Evolutionary conservation across 2,113 vertebrate species (phyloP), one percentile per base, ranked within the genome.

Genomic region (Brachyistius frenatus): DNA sequence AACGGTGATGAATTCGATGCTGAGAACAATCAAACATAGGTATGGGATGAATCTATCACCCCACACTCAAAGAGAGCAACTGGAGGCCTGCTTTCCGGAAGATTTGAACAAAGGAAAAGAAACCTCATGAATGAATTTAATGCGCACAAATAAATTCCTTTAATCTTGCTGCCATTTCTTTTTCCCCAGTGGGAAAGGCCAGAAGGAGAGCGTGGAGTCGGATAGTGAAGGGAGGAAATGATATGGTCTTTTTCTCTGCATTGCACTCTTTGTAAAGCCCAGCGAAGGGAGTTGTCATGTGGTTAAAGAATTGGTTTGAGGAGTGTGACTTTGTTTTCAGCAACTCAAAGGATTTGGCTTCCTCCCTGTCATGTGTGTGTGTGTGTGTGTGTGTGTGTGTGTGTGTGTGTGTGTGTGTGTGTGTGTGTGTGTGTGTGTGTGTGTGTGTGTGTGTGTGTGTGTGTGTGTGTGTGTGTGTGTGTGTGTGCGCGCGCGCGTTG

Each of bases 1-100:
- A 88, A 65, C 70, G 58, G 63, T 91, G 89, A 94, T 94, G 88
- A 93, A 94, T 94, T 88, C 76, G 87, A 89, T 85, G 84, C 86
- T 68, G 86, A 89, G 91, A 89, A 86, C 86, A 91, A 93, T 94
- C 90, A 89, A 91, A 92, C 84, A 83, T 81, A 86, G 87, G 89
- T 84, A 92, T 85, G 83, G 70, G 78, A 49, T 54, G 83, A 91
- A 91, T 93, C 83, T 80, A 92, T 94, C 92, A 94, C 83, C 83
- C 89, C 31, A n/a, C 86, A 31, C 80, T 93, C 85, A 84, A 83
- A 88, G 86, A 89, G 86, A 89, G 83, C 77, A 79, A 81, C 78
- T 78, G n/a, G 77, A 89, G 83, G 81, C 82, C 89, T 74, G 75
- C 30, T 67, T 87, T 52, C 87, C 58, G 88, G 81, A 93, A 82